These are phyloP conservation scores for Belgica antarctica DNA, from an alignment of 2,888 invertebrate species.

Conservation along the genomic window DNA sequence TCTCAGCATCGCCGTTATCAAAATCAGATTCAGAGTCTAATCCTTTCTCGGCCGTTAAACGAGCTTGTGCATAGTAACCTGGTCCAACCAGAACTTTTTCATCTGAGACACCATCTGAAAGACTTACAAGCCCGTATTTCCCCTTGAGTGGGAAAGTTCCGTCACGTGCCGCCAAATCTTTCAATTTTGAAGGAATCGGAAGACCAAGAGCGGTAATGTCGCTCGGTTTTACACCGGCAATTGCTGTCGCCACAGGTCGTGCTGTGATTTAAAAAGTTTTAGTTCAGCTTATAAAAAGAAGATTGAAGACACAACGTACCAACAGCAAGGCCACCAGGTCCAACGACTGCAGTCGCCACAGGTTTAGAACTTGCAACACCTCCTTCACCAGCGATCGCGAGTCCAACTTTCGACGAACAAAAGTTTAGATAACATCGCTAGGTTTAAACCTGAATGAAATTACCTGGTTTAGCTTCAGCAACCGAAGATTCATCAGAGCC, in stretches of 20 bases:
- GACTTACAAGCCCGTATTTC: slow-evolving; percentile 43
- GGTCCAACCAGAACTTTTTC: slow-evolving; percentile 44
- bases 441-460: slow-evolving; percentile 47
- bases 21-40: neutral
- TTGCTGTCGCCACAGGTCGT: slow-evolving; percentile 69
- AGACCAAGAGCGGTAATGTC: slow-evolving; percentile 54
- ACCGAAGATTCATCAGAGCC: slow-evolving; percentile 58
- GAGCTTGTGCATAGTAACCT: slow-evolving; percentile 36
- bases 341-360: slow-evolving; percentile 68
- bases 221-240: slow-evolving; percentile 63
- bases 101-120: slow-evolving; percentile 17
- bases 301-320: slow-evolving; percentile 47
- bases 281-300: too few species aligned
- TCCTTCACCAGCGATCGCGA: slow-evolving; percentile 63
- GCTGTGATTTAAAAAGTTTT: slow-evolving; percentile 48
- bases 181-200: slow-evolving; percentile 46
- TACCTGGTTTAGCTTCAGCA: slow-evolving; percentile 73
- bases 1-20: slow-evolving; percentile 28
- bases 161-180: slow-evolving; percentile 18
- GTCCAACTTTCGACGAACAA: slow-evolving; percentile 55
- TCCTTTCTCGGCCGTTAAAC: slow-evolving; percentile 13
- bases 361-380: slow-evolving; percentile 73
- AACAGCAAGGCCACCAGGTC: slow-evolving; percentile 67
- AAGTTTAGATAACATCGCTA: slow-evolving; percentile 33
- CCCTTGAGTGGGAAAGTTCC: slow-evolving; percentile 28